Conservation (phyloP, 2,888 invertebrate species). For the Lithophane socia region DNA sequence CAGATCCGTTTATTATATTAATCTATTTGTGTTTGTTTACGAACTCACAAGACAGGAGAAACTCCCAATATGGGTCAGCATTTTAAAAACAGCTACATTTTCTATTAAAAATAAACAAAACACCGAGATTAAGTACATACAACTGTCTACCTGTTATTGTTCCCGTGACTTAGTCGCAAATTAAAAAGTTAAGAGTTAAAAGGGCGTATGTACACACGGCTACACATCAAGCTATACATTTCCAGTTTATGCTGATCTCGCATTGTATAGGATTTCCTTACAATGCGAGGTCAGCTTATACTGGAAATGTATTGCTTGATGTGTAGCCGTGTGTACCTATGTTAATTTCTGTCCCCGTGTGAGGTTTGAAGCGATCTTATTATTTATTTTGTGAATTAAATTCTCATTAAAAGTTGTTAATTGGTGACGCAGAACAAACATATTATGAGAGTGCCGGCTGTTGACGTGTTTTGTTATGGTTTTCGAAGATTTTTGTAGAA, state of each 20-base stretch:
- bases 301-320: no score
- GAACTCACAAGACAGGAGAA: not conserved
- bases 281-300: no score
- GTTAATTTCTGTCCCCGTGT: constrained; percentile 15
- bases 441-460: not conserved
- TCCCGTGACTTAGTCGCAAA: constrained; percentile 10
- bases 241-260: no score
- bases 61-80: not conserved
- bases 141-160: constrained; percentile 1
- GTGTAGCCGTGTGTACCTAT: not conserved
- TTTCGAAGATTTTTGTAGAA: not conserved
- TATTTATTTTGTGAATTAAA: constrained; percentile 54
- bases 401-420: constrained; percentile 65
- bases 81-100: not conserved
- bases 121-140: not conserved
- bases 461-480: not conserved
- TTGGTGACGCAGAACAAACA: constrained; percentile 51
- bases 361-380: constrained; percentile 4
- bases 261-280: no score
- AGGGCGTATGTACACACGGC: not conserved
- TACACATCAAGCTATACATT: no score
- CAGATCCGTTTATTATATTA: not conserved
- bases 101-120: not conserved
- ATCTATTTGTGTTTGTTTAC: not conserved
- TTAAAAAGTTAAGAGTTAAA: constrained; percentile 46